Evolutionary conservation across 2,888 invertebrate genomes (phyloP).

Genomic region (Lacanobia oleracea): DNA sequence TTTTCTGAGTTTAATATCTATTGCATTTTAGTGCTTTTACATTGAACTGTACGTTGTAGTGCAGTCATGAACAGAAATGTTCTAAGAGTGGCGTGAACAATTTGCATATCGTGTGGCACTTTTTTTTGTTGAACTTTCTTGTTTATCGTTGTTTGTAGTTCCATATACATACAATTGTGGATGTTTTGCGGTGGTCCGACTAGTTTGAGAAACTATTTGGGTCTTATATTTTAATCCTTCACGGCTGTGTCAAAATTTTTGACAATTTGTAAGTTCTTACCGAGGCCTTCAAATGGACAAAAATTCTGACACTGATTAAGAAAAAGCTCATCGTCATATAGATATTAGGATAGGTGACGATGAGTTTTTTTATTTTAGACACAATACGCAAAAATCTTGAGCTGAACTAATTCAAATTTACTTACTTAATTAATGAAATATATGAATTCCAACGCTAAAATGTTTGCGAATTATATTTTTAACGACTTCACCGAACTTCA

Average conservation of each 20-base stretch:
- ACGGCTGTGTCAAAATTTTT: too few species aligned
- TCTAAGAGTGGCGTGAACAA: too few species aligned
- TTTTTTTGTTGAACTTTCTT: neutral
- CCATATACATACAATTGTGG: too few species aligned
- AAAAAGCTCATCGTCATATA: too few species aligned
- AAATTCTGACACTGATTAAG: too few species aligned
- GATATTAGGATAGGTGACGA: too few species aligned
- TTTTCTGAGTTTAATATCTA: neutral
- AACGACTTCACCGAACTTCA: neutral
- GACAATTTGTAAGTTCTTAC: too few species aligned
- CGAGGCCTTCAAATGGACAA: too few species aligned
- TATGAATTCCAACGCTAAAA: neutral
- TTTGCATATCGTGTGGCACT: too few species aligned
- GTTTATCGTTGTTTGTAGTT: neutral
- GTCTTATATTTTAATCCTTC: too few species aligned
- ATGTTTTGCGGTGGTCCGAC: too few species aligned
- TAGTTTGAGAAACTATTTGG: too few species aligned
- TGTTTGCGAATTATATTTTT: neutral
- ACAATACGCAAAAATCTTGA: neutral
- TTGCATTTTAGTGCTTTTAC: constrained; percentile 27
- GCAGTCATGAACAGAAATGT: neutral
- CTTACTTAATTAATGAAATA: neutral
- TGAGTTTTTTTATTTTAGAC: neutral
- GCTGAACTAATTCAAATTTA: neutral
- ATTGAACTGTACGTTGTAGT: neutral